Base-by-base conservation (phyloP, 1,140 invertebrate species). In the Dendrolimus kikuchii region DNA sequence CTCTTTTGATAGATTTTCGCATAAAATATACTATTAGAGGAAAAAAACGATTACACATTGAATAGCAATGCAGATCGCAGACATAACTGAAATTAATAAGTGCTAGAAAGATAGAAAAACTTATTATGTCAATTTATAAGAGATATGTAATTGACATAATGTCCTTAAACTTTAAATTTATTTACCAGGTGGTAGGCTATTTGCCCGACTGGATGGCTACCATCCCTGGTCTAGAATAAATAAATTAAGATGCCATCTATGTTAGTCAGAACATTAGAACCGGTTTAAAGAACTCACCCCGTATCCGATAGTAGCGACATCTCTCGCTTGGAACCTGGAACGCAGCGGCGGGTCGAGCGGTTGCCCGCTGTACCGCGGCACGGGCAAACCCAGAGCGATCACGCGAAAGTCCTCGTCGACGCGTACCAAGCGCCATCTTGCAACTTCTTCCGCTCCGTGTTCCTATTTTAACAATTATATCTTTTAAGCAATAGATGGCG, bases 271-370 rank as follows among this genome's bases (percentile, higher is more conserved):
- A n/a, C n/a, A n/a, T n/a, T n/a, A n/a, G n/a, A n/a, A n/a, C n/a
- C n/a, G n/a, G n/a, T n/a, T n/a, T n/a, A n/a, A n/a, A 38, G 40
- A 38, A 73, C 79, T 84, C 52, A 86, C 83, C 74, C 77, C 89
- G 88, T 88, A 94, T 88, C 88, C 92, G 75, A 81, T 90, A 92
- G 89, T 87, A 48, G 92, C 83, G 38, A 99, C 90, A 81, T 97
- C 93, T 75, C 95, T 89, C 0, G 95, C 96, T 86, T 99, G 98
- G 86, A 99, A 99, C 51, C 98, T 88, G 0, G 97, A 98, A 57
- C 98, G 88, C 6, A 99, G 86, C 0, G 98, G 98, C 7, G 98
- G 98, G 91, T 99, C 98, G 7, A 99, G 84, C 0, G 97, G 95
- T 78, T 99, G 97, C 2, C 98, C 98, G 57, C 91, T 90, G 81